phyloP scores from a whole-genome alignment of 2,888 invertebrate species.

The Drosophila rellima region DNA sequence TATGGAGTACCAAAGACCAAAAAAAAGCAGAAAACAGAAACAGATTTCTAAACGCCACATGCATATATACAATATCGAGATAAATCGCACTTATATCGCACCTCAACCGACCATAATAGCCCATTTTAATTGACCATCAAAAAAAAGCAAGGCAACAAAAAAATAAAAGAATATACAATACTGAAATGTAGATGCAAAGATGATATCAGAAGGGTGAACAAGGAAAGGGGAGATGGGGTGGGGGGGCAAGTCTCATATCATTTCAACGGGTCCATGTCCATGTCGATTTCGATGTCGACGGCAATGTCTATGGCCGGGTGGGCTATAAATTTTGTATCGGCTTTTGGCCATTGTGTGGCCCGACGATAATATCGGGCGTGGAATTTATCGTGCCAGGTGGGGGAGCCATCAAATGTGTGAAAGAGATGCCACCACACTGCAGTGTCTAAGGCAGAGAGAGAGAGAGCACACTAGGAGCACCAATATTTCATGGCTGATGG shows the following conservation, averaged over 20 bases:
- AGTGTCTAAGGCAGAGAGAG: constrained; percentile 4
- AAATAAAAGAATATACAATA: constrained; percentile 21
- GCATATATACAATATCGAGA: constrained; percentile 20
- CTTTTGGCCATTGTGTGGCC: constrained; percentile 78
- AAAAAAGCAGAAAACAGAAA: constrained; percentile 26
- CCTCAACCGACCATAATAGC: constrained; percentile 65
- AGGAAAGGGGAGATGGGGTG: background rate
- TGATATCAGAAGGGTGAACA: constrained; percentile 7
- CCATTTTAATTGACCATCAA: constrained; percentile 80
- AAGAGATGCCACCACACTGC: constrained; percentile 14
- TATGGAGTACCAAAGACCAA: constrained; percentile 49
- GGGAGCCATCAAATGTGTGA: constrained; percentile 51
- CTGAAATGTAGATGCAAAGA: constrained; percentile 34
- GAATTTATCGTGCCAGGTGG: constrained; percentile 76
- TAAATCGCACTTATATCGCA: constrained; percentile 64
- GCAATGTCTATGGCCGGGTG: constrained; percentile 33
- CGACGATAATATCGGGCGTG: constrained; percentile 75
- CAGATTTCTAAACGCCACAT: constrained; percentile 75
- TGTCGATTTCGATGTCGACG: constrained; percentile 16
- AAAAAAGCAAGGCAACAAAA: constrained; percentile 19
- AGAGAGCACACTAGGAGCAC: constrained; percentile 39
- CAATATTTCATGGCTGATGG: constrained; percentile 79
- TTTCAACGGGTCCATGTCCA: constrained; percentile 72
- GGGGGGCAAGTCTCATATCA: constrained; percentile 59
- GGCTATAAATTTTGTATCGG: constrained; percentile 80